Evolutionary conservation across 1,140 invertebrate genomes (phyloP).

Genomic region (Leguminivora glycinivorella): DNA sequence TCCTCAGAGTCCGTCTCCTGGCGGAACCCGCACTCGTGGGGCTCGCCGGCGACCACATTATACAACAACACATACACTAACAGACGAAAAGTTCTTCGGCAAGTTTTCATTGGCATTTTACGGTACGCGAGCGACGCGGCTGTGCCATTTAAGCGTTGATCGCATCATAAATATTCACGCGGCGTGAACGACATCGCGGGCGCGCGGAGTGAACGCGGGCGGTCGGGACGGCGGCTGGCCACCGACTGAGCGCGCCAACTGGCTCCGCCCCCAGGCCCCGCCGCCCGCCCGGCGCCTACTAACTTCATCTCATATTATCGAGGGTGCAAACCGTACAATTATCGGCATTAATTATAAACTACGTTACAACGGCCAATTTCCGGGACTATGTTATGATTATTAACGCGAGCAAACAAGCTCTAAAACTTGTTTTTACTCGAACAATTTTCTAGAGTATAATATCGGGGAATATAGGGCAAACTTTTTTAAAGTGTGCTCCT

Average conservation of each 20-base stretch:
- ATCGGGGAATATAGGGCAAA: slow-evolving; percentile 27
- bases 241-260: slow-evolving; percentile 68
- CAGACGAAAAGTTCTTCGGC: slow-evolving; percentile 65
- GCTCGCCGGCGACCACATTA: slow-evolving; percentile 66
- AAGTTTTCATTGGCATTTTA: slow-evolving; percentile 76
- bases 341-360: slow-evolving; percentile 64
- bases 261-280: slow-evolving; percentile 66
- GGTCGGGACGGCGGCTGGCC: slow-evolving; percentile 62
- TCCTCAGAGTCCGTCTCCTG: slow-evolving; percentile 67
- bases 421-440: not conserved
- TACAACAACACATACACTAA: slow-evolving; percentile 74
- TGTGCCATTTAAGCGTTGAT: slow-evolving; percentile 72
- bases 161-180: slow-evolving; percentile 75
- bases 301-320: slow-evolving; percentile 74
- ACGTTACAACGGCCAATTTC: slow-evolving; percentile 30
- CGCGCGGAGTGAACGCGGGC: slow-evolving; percentile 63
- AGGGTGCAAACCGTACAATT: slow-evolving; percentile 70
- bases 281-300: slow-evolving; percentile 64
- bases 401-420: not conserved
- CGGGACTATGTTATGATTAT: slow-evolving; percentile 20
- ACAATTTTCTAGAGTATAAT: slow-evolving; percentile 4
- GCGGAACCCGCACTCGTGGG: slow-evolving; percentile 73
- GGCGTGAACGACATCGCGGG: slow-evolving; percentile 65
- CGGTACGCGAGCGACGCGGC: slow-evolving; percentile 53
- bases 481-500: slow-evolving; percentile 41